Conservation (phyloP, 2,888 invertebrate genomes). For the Drosophila subquinaria region DNA sequence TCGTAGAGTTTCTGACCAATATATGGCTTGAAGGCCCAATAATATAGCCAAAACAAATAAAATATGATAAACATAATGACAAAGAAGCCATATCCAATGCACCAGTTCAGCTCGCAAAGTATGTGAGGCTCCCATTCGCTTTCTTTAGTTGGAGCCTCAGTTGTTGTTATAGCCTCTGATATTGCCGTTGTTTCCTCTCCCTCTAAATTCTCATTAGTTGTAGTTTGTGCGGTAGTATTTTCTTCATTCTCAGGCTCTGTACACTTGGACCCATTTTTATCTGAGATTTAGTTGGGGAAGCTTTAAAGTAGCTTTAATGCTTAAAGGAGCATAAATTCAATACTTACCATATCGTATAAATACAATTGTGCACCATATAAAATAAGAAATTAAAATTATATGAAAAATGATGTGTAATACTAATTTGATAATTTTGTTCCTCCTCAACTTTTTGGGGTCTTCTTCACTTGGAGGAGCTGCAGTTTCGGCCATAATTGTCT, state of each 20-base stretch:
- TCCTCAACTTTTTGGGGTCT: background rate
- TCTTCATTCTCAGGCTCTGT: background rate
- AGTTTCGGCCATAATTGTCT: slow-evolving; percentile 19
- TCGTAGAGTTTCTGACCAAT: slow-evolving; percentile 43
- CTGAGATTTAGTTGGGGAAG: background rate
- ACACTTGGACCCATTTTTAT: background rate
- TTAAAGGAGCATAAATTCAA: background rate
- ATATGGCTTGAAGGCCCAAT: slow-evolving; percentile 49
- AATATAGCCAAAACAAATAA: slow-evolving; percentile 54
- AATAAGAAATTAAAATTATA: slow-evolving; percentile 35
- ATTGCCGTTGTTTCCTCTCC: background rate
- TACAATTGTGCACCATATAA: slow-evolving; percentile 29
- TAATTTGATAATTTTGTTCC: background rate
- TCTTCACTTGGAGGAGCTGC: background rate
- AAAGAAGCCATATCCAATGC: slow-evolving; percentile 43
- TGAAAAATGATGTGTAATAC: slow-evolving; percentile 37
- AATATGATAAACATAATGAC: slow-evolving; percentile 15
- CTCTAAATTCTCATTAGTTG: background rate
- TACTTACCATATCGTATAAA: slow-evolving; percentile 34
- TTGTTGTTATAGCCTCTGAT: background rate
- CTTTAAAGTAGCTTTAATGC: background rate
- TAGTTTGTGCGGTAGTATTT: background rate
- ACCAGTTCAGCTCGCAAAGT: slow-evolving; percentile 40
- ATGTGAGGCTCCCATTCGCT: background rate
- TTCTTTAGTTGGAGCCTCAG: background rate